Evolutionary conservation across 2,888 invertebrate genomes (phyloP).

Genomic region (Octodonta nipae): DNA sequence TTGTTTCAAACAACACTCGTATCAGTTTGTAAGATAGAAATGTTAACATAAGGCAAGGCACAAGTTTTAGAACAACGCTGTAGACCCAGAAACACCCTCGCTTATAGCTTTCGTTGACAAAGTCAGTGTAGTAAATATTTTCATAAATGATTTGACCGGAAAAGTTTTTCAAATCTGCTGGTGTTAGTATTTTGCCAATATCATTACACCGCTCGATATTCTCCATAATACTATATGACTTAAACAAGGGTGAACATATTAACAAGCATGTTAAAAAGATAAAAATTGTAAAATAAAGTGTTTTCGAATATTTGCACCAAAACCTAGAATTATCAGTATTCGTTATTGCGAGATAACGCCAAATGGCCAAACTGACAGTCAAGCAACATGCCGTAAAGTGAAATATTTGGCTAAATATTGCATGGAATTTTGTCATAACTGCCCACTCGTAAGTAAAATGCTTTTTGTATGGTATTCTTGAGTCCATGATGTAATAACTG

Average conservation of each 20-base stretch:
- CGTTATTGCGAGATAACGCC: constrained; percentile 79
- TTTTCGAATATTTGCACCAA: constrained; percentile 71
- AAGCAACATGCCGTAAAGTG: constrained; percentile 88
- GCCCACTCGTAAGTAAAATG: constrained; percentile 62
- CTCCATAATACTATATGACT: constrained; percentile 59
- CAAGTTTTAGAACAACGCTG: constrained; percentile 83
- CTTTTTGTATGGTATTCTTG: constrained; percentile 38
- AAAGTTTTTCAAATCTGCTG: no score
- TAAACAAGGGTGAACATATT: constrained; percentile 70
- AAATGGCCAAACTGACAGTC: constrained; percentile 82
- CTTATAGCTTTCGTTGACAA: constrained; percentile 48
- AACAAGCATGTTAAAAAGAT: constrained; percentile 74
- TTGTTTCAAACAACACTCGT: constrained; percentile 64
- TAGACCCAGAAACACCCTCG: constrained; percentile 79
- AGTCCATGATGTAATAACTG: no score
- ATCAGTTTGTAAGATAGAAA: constrained; percentile 67
- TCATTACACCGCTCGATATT: constrained; percentile 39
- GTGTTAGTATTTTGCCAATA: constrained; percentile 31
- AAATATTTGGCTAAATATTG: constrained; percentile 75
- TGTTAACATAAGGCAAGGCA: constrained; percentile 79
- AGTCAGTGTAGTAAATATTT: constrained; percentile 38
- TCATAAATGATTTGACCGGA: no score
- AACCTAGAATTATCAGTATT: constrained; percentile 66
- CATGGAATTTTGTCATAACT: constrained; percentile 77
- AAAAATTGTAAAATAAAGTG: constrained; percentile 58